Conservation (phyloP, 1,140 invertebrate species). For the Hermetia illucens region DNA sequence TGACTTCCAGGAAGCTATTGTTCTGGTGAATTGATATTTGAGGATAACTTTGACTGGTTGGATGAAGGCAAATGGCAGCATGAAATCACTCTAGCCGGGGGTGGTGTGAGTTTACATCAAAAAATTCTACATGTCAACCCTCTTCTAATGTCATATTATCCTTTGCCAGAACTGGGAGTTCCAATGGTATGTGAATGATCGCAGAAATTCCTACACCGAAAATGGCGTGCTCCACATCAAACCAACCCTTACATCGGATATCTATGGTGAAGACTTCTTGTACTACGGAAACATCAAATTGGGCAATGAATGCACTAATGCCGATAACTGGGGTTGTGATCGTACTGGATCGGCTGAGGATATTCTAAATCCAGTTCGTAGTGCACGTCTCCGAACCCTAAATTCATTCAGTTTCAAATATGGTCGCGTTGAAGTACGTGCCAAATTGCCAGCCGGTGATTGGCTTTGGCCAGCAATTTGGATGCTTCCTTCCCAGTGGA, state of each 20-base stretch:
- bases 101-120: slow-evolving; percentile 51
- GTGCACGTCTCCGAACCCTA: slow-evolving; percentile 46
- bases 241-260: slow-evolving; percentile 43
- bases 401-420: slow-evolving; percentile 50
- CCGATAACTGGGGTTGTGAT: slow-evolving; percentile 33
- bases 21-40: too few relatives aligned
- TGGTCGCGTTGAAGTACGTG: slow-evolving; percentile 47
- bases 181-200: slow-evolving; percentile 51
- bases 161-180: slow-evolving; percentile 51
- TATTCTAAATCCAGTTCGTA: slow-evolving; percentile 44
- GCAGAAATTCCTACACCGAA: slow-evolving; percentile 42
- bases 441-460: slow-evolving; percentile 55
- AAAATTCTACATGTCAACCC: too few relatives aligned
- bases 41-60: slow-evolving; percentile 45
- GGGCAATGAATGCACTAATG: slow-evolving; percentile 45
- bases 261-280: slow-evolving; percentile 39
- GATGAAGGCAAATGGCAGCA: slow-evolving; percentile 48
- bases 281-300: slow-evolving; percentile 38
- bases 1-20: too few relatives aligned
- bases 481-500: slow-evolving; percentile 40
- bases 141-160: too few relatives aligned
- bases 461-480: slow-evolving; percentile 60
- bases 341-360: slow-evolving; percentile 30
- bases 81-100: slow-evolving; percentile 47
- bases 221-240: slow-evolving; percentile 42